Evolutionary conservation across 92 coral and sea anemone genomes (phyloP), one percentile per base, ranked within the genome.

Genomic region (Chrysogorgia sp.): DNA sequence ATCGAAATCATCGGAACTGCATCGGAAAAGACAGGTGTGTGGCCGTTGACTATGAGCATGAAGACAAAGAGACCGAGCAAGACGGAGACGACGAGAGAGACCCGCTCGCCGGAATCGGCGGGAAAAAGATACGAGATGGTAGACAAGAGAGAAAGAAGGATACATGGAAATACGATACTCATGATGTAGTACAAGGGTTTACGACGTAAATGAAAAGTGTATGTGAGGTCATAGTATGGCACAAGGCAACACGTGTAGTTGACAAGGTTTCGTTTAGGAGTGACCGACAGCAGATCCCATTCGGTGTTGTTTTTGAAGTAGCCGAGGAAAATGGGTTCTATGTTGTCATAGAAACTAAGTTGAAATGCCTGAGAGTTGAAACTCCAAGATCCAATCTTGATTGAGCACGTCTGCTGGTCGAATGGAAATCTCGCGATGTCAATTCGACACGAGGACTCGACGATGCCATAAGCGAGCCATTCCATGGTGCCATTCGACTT

Each of bases 31-130:
- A 57, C 53, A 2, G 88, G 88, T 0, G 76, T 67, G 53, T 87
- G 78, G 29, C 83, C 90, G 70, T 92, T 84, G 28, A 93, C 90
- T 69, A 83, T 93, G 30, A 93, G 82, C 75, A 93, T 90, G 67
- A 93, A 88, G 30, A 93, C 85, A 20, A 96, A 75, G 87, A 93
- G 92, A 34, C 97, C 97, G 47, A 93, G 84, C 76, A 93, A 91
- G 31, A 96, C 88, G 75, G 92, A 96, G 43, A 93, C 91, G 50
- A 93, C 98, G 25, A 93, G 82, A 13, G 97, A 91, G 32, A 93
- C 84, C 10, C 97, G 89, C 59, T 93, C 98, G 35, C 98, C 98
- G 37, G 84, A 93, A 43, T 92, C 98, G 28, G 97, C 90, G 10
- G 98, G 98, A 7, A 93, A 92, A 35, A 88, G 70, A 69, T 91